A percentile compares a stretch with the other conserved stretches of the same genome.
These are phyloP conservation scores for Chanos chanos DNA, from an alignment of 2,797 vertebrate species.

Conservation along the genomic window DNA sequence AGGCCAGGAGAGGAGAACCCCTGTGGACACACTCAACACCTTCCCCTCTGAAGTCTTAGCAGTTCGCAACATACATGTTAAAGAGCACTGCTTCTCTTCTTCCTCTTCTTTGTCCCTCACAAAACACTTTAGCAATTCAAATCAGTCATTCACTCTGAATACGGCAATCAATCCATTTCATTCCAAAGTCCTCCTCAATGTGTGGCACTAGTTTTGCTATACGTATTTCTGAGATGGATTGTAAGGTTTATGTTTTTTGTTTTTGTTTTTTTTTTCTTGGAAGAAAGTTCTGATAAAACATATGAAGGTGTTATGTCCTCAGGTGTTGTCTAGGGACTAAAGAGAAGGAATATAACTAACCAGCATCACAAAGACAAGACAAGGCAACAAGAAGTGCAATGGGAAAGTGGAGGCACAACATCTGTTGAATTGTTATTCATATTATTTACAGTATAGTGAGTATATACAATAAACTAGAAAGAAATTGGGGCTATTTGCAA, in stretches of 20 bases:
- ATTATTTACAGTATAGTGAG: too few species aligned
- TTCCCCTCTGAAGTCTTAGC: constrained; percentile 37
- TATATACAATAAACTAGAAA: too few species aligned
- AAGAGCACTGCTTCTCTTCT: constrained; percentile 34
- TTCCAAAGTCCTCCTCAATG: constrained; percentile 15
- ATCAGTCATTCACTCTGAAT: constrained; percentile 24
- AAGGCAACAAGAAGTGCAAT: too few species aligned
- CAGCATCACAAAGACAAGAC: too few species aligned
- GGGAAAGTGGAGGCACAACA: too few species aligned
- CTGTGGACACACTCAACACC: constrained; percentile 44
- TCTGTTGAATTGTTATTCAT: too few species aligned
- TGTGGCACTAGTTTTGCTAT: neutral
- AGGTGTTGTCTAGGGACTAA: too few species aligned
- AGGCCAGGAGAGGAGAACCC: constrained; percentile 33
- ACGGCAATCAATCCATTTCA: constrained; percentile 29
- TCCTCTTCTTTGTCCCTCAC: constrained; percentile 20
- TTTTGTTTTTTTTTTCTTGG: too few species aligned
- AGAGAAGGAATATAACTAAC: too few species aligned
- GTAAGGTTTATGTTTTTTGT: neutral
- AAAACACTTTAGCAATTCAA: constrained; percentile 30
- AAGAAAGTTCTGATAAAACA: constrained; percentile 1
- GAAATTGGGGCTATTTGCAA: too few species aligned
- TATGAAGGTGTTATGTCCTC: constrained; percentile 16
- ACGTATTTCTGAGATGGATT: constrained; percentile 6
- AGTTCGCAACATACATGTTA: constrained; percentile 12